Conservation (phyloP, 2,113 vertebrate genomes). For the Ciconia boyciana region DNA sequence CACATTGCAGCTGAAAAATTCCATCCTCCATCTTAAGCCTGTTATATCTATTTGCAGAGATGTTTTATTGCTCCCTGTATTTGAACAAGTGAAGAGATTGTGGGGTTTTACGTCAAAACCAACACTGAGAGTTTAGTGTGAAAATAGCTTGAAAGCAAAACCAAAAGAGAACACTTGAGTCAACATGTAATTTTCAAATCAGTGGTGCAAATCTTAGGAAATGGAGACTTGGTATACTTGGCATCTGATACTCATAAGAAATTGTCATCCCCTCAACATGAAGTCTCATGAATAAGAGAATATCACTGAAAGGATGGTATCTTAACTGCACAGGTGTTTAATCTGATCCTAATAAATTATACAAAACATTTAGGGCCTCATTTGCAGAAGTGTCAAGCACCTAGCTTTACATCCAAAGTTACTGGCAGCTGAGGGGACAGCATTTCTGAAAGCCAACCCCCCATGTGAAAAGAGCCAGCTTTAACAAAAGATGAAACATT, state of each 20-base stretch:
- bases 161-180: background rate
- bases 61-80: background rate
- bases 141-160: background rate
- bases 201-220: background rate
- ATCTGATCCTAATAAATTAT: slow-evolving; percentile 1
- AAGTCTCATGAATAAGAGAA: background rate
- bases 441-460: background rate
- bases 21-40: background rate
- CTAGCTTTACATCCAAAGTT: background rate
- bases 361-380: slow-evolving; percentile 21
- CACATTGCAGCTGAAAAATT: background rate
- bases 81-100: background rate
- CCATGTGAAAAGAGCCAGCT: slow-evolving; percentile 33
- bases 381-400: background rate
- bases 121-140: background rate
- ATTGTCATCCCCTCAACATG: background rate
- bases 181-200: background rate
- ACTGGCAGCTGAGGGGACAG: background rate
- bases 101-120: background rate
- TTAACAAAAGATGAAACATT: slow-evolving; percentile 70
- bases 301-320: background rate
- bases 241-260: background rate
- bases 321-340: slow-evolving; percentile 10
- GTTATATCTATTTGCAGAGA: background rate
- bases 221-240: background rate